Percentiles rank a stretch among this genome's conserved stretches.
phyloP scores from a whole-genome alignment of 1,140 invertebrate genomes.

The Stegodyphus dumicola region DNA sequence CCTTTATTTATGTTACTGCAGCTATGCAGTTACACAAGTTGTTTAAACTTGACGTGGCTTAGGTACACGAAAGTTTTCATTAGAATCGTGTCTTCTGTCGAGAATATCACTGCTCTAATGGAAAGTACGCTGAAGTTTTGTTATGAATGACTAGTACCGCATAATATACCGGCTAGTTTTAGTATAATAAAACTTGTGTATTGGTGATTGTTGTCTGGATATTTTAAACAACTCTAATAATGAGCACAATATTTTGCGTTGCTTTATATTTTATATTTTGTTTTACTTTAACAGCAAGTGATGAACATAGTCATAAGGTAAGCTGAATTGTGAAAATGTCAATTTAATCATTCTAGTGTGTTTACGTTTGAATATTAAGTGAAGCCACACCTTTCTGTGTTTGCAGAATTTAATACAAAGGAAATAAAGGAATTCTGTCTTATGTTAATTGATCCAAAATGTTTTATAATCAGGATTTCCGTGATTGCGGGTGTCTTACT shows the following conservation, averaged over 20 bases:
- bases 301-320: slow-evolving; percentile 61
- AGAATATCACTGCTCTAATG: neutral
- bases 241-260: slow-evolving; percentile 13
- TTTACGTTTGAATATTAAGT: neutral
- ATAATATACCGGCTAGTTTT: slow-evolving; percentile 21
- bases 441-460: too few species aligned
- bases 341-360: neutral
- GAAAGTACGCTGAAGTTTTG: neutral
- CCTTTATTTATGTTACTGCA: too few species aligned
- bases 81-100: slow-evolving; percentile 1
- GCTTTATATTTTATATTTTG: slow-evolving; percentile 28
- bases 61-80: neutral
- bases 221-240: neutral
- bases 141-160: slow-evolving; percentile 5
- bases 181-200: slow-evolving; percentile 15
- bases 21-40: too few species aligned
- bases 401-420: too few species aligned
- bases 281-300: slow-evolving; percentile 51
- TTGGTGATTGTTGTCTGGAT: neutral
- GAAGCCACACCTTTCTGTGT: neutral
- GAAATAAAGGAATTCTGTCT: too few species aligned
- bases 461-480: too few species aligned
- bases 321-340: slow-evolving; percentile 5
- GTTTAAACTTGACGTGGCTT: neutral
- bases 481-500: too few species aligned